These are phyloP conservation scores for Cardinalis cardinalis DNA, from an alignment of 2,113 vertebrate genomes.

Conservation along the genomic window DNA sequence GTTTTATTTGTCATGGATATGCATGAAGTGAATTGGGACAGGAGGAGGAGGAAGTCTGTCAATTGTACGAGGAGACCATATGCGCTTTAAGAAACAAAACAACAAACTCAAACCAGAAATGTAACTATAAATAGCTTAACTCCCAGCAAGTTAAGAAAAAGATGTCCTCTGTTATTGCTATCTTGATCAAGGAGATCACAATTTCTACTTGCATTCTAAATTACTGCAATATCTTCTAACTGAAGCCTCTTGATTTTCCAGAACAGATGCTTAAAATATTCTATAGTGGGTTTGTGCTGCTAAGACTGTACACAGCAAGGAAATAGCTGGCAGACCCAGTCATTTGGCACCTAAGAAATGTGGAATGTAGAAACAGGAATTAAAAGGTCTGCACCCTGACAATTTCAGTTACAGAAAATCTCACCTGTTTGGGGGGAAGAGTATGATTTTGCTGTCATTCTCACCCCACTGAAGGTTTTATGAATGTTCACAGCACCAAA, in stretches of 20 bases:
- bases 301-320: background rate
- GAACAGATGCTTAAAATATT: background rate
- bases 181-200: background rate
- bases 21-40: background rate
- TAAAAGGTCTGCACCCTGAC: background rate
- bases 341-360: background rate
- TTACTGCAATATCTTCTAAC: background rate
- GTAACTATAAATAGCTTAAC: background rate
- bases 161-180: background rate
- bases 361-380: background rate
- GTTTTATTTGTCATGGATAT: background rate
- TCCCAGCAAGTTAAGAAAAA: background rate
- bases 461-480: background rate
- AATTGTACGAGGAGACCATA: background rate
- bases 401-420: background rate
- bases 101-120: background rate
- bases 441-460: background rate
- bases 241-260: background rate
- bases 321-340: background rate
- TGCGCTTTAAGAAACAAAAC: background rate
- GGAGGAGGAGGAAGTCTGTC: background rate
- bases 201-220: background rate
- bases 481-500: background rate
- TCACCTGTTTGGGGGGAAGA: background rate
- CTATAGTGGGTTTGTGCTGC: background rate